Percentiles rank a stretch among this genome's conserved stretches.
Conservation (phyloP, 92 coral and sea anemone genomes). For the Palythoa grandiflora region DNA sequence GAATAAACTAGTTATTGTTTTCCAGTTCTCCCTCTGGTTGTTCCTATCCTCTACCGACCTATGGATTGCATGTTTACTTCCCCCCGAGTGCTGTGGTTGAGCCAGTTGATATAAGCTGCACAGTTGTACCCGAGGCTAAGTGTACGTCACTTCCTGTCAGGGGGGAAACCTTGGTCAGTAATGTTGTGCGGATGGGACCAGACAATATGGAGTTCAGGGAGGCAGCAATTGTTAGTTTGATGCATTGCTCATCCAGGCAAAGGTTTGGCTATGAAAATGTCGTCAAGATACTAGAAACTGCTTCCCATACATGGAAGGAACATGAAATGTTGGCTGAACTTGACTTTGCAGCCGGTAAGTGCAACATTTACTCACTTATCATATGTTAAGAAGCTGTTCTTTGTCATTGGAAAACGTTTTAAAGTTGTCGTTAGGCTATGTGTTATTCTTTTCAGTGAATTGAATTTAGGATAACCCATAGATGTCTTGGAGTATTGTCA, state of each 20-base stretch:
- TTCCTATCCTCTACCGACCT: neutral
- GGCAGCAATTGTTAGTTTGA: neutral
- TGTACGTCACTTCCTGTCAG: neutral
- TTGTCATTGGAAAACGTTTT: neutral
- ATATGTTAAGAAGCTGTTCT: neutral
- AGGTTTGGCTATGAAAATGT: constrained; percentile 8
- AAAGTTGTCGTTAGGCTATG: too few relatives aligned
- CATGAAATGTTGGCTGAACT: neutral
- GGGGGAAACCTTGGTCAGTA: constrained; percentile 9
- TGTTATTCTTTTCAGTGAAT: too few relatives aligned
- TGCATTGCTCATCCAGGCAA: neutral
- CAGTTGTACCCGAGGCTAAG: neutral
- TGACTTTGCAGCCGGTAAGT: neutral
- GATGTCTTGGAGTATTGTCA: too few relatives aligned
- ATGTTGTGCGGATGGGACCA: constrained; percentile 3
- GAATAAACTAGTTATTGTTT: neutral
- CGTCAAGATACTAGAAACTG: neutral
- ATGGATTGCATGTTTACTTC: constrained; percentile 8
- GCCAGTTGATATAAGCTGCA: constrained; percentile 15
- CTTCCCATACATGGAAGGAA: neutral
- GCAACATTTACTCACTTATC: neutral
- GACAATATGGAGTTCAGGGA: neutral
- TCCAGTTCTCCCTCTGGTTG: constrained; percentile 4
- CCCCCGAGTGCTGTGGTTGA: constrained; percentile 10
- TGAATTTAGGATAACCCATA: too few relatives aligned